phyloP scores from a whole-genome alignment of 2,888 invertebrate genomes.

The Andrena hattorfiana region DNA sequence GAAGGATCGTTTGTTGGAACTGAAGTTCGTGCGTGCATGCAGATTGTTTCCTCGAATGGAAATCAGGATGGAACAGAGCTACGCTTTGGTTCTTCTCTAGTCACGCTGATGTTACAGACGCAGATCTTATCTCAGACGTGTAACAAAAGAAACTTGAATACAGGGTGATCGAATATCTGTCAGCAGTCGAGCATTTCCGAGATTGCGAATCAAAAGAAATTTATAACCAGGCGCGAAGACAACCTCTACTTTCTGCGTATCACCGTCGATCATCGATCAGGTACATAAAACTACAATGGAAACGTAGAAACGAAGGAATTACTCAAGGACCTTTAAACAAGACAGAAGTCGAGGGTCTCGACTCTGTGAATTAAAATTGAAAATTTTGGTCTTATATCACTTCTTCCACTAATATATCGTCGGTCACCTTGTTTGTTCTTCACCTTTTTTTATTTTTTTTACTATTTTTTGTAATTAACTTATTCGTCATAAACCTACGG shows the following conservation, averaged over 20 bases:
- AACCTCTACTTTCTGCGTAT: background rate
- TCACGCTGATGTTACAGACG: background rate
- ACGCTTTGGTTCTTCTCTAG: slow-evolving; percentile 1
- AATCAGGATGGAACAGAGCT: slow-evolving; percentile 1
- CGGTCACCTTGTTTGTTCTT: slow-evolving; percentile 1
- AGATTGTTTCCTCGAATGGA: background rate
- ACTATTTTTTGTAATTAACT: background rate
- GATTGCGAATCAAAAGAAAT: background rate
- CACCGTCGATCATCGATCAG: background rate
- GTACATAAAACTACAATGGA: background rate
- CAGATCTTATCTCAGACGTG: background rate
- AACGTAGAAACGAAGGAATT: background rate
- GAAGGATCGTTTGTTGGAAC: slow-evolving; percentile 4
- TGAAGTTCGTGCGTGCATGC: background rate
- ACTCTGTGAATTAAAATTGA: background rate
- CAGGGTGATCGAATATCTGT: background rate
- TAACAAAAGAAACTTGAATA: background rate
- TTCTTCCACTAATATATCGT: slow-evolving; percentile 2
- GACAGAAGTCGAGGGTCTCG: background rate
- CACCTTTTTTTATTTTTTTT: background rate
- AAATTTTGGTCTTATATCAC: background rate
- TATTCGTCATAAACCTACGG: background rate
- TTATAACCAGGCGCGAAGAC: background rate
- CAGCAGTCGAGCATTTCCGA: background rate
- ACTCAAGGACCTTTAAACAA: background rate